Conservation (phyloP, 2,888 invertebrate genomes). For the Nomada ferruginata region DNA sequence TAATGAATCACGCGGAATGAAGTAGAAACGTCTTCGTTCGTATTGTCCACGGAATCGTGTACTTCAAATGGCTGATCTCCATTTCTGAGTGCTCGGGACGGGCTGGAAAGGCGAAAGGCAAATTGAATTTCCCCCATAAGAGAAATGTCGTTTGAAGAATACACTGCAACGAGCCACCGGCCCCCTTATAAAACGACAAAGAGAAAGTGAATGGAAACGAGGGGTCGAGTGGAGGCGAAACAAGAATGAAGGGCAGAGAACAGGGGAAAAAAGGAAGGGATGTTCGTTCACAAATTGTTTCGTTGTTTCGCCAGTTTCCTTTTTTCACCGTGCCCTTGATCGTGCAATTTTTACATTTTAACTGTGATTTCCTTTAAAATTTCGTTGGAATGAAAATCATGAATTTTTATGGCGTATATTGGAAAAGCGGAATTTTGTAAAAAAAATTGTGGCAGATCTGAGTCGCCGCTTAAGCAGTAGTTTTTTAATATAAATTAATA, state of each 20-base stretch:
- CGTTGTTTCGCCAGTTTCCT: background rate
- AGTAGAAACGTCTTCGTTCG: constrained; percentile 33
- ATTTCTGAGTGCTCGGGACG: constrained; percentile 12
- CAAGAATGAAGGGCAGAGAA: constrained; percentile 16
- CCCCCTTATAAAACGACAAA: constrained; percentile 35
- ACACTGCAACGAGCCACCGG: constrained; percentile 32
- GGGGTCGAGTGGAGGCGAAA: background rate
- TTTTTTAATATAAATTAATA: too few relatives aligned
- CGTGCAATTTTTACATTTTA: background rate
- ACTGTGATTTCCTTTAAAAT: background rate
- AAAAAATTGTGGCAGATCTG: too few relatives aligned
- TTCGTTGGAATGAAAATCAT: background rate
- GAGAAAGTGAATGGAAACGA: constrained; percentile 15
- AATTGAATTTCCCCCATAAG: constrained; percentile 65
- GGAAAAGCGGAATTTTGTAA: too few relatives aligned
- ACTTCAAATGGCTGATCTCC: constrained; percentile 28
- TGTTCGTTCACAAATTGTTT: constrained; percentile 32
- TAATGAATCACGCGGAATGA: constrained; percentile 1
- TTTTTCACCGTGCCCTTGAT: constrained; percentile 22
- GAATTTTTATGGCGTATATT: background rate
- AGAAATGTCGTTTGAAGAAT: constrained; percentile 57
- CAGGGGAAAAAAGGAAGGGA: background rate
- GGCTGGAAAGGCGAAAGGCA: constrained; percentile 53
- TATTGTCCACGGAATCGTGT: constrained; percentile 37
- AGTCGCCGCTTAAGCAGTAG: too few relatives aligned